Evolutionary conservation across 2,797 vertebrate genomes (phyloP), one percentile per base, ranked within the genome.

Genomic region (Danio jaintianensis): DNA sequence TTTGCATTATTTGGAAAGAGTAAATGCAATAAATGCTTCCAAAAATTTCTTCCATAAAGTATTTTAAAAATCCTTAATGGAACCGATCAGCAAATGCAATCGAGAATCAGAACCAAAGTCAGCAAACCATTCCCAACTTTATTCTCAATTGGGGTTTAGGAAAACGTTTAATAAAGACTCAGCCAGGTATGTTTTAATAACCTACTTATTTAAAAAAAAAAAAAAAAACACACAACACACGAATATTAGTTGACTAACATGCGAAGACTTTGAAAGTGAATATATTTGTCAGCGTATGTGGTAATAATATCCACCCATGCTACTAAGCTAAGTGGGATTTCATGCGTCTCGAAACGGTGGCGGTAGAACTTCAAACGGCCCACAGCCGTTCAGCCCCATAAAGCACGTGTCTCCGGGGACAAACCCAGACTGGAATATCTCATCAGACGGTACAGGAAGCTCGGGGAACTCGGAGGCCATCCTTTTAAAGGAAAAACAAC

Each of bases 401-500:
- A 87, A 89, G 77, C 88, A 84, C 89, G 38, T 89, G 91, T 94
- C 94, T 94, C 89, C 82, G 84, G 91, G 90, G 88, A 89, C 91
- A 89, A 92, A 92, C 92, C 52, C 92, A 90, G 83, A 92, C 92
- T 92, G 87, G 92, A 94, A 93, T 85, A 93, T 89, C 89, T 91
- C 91, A 88, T 90, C 89, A 87, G 86, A 91, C 86, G 85, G 82
- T 90, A 93, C 93, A 94, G 93, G 92, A 95, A 90, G 91, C 88
- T 84, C 89, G 73, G 91, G 76, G 85, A 85, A 94, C 92, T 94
- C 90, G 93, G 93, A 96, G 93, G 87, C 90, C 70, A 69, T 77
- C 87, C 88, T 86, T 80, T 77, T 67, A 86, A 90, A 88, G 84
- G 86, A 84, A 85, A 88, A 92, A 89, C 87, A 90, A 89, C 90